Evolutionary conservation across 1,140 invertebrate genomes (phyloP), one percentile per base, ranked within the genome.

Genomic region (Trinorchestia longiramus): DNA sequence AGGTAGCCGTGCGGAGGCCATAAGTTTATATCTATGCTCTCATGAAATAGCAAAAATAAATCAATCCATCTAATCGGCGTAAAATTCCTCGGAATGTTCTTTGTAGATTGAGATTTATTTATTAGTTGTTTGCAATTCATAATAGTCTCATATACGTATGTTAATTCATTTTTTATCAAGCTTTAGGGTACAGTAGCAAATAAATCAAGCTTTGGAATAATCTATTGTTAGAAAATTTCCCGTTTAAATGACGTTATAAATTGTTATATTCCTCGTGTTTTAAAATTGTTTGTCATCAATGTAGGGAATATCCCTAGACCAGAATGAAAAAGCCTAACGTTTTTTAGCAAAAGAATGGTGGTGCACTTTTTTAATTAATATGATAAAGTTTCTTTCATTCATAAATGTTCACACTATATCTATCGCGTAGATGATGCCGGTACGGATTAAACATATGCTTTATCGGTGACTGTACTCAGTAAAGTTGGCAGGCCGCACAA

Each of bases 401-500:
- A 3, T 77, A 23, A 77, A 77, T 19, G 8, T 23, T 23, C 1
- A 23, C 28, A 23, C 8, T 11, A 77, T 77, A 23, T 77, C 47
- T 11, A 19, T 53, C 19, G 47, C 6, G 15, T 19, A 11, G 36
- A 77, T 36, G 36, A 36, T 77, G 28, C 62, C 62, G 62, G 62
- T 36, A 23, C 28, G 28, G 62, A 36, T 91, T 91, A 11, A 41
- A 17, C 15, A 91, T 42, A 91, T 0, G 28, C 88, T 91, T 91
- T 43, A 44, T 91, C 41, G 11, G 41, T 43, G 88, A 91, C 88
- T 91, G 88, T 91, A 91, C 88, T 91, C 88, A 77, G 88, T 91
- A 91, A 91, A 91, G 88, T 91, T 91, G 88, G 88, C 88, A 91
- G 88, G 88, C 88, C 88, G 88, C 88, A 91, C 88, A 91, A 91